A percentile compares a stretch with the other conserved stretches of the same genome.
phyloP scores from a whole-genome alignment of 2,888 invertebrate genomes.

The Euplagia quadripunctaria region DNA sequence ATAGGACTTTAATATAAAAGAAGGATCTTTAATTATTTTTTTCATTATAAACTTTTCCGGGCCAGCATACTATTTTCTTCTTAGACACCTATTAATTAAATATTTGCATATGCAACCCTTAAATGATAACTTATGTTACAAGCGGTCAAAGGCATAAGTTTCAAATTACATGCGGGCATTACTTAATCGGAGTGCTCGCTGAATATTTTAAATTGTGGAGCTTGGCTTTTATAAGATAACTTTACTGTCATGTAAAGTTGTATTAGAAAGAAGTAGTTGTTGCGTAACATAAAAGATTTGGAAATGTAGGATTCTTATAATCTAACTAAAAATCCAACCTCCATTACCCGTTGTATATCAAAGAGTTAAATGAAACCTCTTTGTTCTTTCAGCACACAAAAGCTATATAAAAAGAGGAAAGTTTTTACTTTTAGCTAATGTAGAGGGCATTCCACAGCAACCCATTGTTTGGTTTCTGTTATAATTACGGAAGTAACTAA shows the following conservation, averaged over 20 bases:
- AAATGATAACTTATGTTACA: no score
- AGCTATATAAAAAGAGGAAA: constrained; percentile 35
- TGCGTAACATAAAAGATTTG: neutral
- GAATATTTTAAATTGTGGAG: no score
- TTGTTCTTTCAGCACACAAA: constrained; percentile 38
- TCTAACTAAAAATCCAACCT: constrained; percentile 11
- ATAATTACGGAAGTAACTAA: constrained; percentile 51
- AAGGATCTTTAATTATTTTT: no score
- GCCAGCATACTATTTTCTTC: no score
- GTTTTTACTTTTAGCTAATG: constrained; percentile 37
- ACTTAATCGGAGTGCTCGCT: no score
- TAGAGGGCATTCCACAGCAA: constrained; percentile 41
- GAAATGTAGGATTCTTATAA: constrained; percentile 7
- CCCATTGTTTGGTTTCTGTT: constrained; percentile 49
- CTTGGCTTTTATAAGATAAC: no score
- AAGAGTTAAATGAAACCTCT: constrained; percentile 26
- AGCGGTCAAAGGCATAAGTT: no score
- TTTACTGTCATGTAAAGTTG: neutral
- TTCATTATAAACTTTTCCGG: no score
- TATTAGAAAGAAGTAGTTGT: neutral
- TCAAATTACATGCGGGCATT: no score
- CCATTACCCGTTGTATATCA: constrained; percentile 8
- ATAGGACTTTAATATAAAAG: no score
- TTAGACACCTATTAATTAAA: no score
- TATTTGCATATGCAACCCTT: no score